phyloP scores from a whole-genome alignment of 2,797 vertebrate genomes.

The Lophotriccus pileatus region DNA sequence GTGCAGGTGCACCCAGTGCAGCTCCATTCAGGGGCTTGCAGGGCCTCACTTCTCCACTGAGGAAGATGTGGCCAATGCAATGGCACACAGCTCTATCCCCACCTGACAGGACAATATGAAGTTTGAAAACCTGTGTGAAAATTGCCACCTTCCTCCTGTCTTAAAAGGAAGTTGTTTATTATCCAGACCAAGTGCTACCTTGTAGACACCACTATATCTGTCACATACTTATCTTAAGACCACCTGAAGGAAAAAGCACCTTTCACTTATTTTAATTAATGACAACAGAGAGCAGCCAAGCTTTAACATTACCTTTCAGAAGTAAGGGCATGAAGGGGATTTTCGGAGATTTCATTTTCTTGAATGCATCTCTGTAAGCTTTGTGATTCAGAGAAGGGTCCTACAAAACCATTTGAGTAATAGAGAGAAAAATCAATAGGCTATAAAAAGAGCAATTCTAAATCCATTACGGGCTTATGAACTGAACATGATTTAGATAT shows the following conservation, averaged over 20 bases:
- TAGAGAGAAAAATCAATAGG: conserved; percentile 70
- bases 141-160: neutral
- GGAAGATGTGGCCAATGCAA: neutral
- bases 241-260: neutral
- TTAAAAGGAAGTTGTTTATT: neutral
- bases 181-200: neutral
- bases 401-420: conserved; percentile 79
- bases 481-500: conserved; percentile 58
- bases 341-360: conserved; percentile 98
- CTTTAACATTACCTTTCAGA: conserved; percentile 86
- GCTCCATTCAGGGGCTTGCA: neutral
- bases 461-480: conserved; percentile 42
- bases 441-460: conserved; percentile 61
- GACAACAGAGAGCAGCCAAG: neutral
- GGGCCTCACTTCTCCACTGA: neutral
- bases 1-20: no score
- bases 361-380: conserved; percentile 96
- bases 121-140: neutral
- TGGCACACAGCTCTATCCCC: neutral
- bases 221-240: neutral
- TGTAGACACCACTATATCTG: neutral
- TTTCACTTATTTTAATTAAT: neutral
- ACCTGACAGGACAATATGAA: neutral
- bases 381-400: conserved; percentile 98
- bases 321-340: conserved; percentile 97